Evolutionary conservation across 2,888 invertebrate genomes (phyloP).

Genomic region (Eupithecia vulgata): DNA sequence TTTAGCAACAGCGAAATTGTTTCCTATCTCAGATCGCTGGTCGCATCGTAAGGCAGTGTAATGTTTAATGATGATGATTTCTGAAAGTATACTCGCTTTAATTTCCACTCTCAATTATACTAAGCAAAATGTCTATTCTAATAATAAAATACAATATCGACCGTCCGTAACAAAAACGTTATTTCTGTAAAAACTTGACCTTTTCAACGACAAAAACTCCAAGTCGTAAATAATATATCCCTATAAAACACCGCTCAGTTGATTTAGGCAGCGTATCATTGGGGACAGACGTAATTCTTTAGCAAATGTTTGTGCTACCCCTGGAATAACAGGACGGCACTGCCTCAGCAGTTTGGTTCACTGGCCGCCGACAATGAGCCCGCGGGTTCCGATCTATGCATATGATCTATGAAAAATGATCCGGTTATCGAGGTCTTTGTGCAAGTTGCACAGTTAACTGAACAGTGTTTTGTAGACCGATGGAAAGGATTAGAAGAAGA

Average conservation of each 20-base stretch:
- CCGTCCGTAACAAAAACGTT: background rate
- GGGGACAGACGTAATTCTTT: constrained; percentile 28
- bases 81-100: background rate
- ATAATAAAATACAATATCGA: background rate
- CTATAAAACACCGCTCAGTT: constrained; percentile 21
- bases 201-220: constrained; percentile 5
- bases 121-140: background rate
- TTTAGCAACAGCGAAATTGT: no score
- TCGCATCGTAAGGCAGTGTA: no score
- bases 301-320: constrained; percentile 29
- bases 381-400: constrained; percentile 11
- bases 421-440: constrained; percentile 26
- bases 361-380: constrained; percentile 28
- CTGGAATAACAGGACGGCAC: constrained; percentile 26
- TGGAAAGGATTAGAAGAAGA: background rate
- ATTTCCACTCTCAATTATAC: background rate
- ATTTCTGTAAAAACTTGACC: background rate
- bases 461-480: background rate
- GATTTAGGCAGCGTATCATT: constrained; percentile 34
- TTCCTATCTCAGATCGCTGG: no score
- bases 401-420: constrained; percentile 25
- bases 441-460: constrained; percentile 5
- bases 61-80: background rate
- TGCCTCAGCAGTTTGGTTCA: constrained; percentile 24
- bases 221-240: constrained; percentile 21